Evolutionary conservation across 2,888 invertebrate genomes (phyloP).

Genomic region (Sesia bembeciformis): DNA sequence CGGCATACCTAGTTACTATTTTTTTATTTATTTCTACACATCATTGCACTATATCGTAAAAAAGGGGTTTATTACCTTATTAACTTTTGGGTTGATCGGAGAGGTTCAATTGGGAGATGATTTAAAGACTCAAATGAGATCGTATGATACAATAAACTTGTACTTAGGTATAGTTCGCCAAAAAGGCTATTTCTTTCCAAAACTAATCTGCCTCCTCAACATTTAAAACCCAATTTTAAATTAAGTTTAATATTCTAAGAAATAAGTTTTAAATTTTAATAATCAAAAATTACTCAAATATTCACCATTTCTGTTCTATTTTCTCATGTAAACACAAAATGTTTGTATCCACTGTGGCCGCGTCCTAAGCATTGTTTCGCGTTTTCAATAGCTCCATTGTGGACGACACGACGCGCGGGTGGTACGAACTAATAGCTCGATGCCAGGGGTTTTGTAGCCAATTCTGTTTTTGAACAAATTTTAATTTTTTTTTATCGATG

Average conservation of each 20-base stretch:
- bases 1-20: no score
- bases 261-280: not conserved
- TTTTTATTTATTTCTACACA: no score
- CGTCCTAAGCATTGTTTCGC: slow-evolving; percentile 45
- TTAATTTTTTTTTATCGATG: no score
- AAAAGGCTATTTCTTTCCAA: not conserved
- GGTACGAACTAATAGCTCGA: slow-evolving; percentile 1
- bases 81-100: no score
- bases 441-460: no score
- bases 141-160: no score
- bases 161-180: no score
- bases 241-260: not conserved
- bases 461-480: no score
- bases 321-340: slow-evolving; percentile 13
- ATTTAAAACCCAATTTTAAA: not conserved
- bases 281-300: not conserved
- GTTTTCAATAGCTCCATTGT: slow-evolving; percentile 44
- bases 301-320: not conserved
- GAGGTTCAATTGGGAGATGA: no score
- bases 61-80: no score
- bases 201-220: not conserved
- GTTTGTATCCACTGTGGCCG: slow-evolving; percentile 33
- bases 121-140: no score
- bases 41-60: no score
- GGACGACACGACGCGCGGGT: slow-evolving; percentile 7